Evolutionary conservation across 2,113 vertebrate genomes (phyloP), one percentile per base, ranked within the genome.

Genomic region (Pavo muticus): DNA sequence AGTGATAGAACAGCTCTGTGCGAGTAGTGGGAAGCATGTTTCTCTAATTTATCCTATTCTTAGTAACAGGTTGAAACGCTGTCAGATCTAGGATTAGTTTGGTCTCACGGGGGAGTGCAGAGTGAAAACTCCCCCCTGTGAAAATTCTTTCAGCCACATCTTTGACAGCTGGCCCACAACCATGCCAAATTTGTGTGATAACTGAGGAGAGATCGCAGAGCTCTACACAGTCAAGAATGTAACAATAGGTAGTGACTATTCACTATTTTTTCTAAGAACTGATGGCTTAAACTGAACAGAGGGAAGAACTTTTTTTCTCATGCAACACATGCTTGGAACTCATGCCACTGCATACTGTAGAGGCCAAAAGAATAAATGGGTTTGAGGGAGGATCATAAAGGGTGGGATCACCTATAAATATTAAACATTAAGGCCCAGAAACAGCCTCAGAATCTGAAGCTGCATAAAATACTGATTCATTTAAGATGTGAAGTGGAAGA

Each of bases 141-240:
- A 96, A 95, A 90, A 90, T 74, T 0, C 91, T 85, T 94, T 90
- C 85, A 93, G 91, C 37, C 60, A 68, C 64, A 75, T 84, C 84
- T 85, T 64, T 87, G 75, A 95, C 84, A 95, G 90, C 29, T 94
- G 91, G 56, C 64, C 65, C 39, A 74, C 32, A 88, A 71, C 39
- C 56, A 42, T 1, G 14, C 67, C 87, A 86, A 88, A 90, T 94
- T 0, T 92, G 81, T 70, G 74, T 94, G 91, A 87, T 65, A 95
- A 93, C 50, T 0, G 2, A 81, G 15, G 61, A 29, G 35, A 95
- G 76, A 88, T 14, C 74, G 76, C 5, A 93, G 69, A 88, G 44
- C 52, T 64, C 60, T 74, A 42, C 60, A 86, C 1, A 1, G 72
- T 68, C 75, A 91, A 73, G 72, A 94, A 90, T 68, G 69, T 60